phyloP scores from a whole-genome alignment of 2,888 invertebrate species.

The Apantesis nais region DNA sequence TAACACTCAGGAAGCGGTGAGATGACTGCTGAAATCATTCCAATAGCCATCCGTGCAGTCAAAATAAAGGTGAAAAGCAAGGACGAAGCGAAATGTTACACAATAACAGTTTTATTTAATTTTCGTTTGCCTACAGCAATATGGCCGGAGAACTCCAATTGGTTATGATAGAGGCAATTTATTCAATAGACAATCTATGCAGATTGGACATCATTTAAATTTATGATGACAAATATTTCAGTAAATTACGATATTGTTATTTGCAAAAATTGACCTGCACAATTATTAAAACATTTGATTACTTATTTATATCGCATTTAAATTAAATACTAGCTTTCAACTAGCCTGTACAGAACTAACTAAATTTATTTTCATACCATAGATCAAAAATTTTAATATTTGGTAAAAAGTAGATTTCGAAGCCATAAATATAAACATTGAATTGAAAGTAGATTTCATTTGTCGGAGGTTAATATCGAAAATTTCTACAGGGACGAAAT shows the following conservation, averaged over 20 bases:
- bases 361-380: too few relatives aligned
- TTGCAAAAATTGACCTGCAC: slow-evolving; percentile 3
- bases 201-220: slow-evolving; percentile 25
- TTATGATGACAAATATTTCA: slow-evolving; percentile 28
- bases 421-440: too few relatives aligned
- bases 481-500: too few relatives aligned
- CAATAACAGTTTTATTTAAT: slow-evolving; percentile 14
- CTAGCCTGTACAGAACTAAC: too few relatives aligned
- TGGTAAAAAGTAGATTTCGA: too few relatives aligned
- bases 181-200: slow-evolving; percentile 25
- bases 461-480: too few relatives aligned
- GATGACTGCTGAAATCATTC: too few relatives aligned
- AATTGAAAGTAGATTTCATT: too few relatives aligned
- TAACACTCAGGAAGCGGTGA: too few relatives aligned
- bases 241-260: slow-evolving; percentile 18
- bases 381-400: too few relatives aligned
- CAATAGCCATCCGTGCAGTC: too few relatives aligned
- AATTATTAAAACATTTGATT: slow-evolving; percentile 10
- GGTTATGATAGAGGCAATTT: slow-evolving; percentile 24
- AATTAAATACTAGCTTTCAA: neutral
- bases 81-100: neutral
- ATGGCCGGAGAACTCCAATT: slow-evolving; percentile 20
- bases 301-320: slow-evolving; percentile 1
- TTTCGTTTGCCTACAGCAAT: slow-evolving; percentile 10
- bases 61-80: slow-evolving; percentile 1